Evolutionary conservation across 35 echinoderm and acorn worm species (phyloP), one percentile per base, ranked within the genome.

Genomic region (Diadema setosum): DNA sequence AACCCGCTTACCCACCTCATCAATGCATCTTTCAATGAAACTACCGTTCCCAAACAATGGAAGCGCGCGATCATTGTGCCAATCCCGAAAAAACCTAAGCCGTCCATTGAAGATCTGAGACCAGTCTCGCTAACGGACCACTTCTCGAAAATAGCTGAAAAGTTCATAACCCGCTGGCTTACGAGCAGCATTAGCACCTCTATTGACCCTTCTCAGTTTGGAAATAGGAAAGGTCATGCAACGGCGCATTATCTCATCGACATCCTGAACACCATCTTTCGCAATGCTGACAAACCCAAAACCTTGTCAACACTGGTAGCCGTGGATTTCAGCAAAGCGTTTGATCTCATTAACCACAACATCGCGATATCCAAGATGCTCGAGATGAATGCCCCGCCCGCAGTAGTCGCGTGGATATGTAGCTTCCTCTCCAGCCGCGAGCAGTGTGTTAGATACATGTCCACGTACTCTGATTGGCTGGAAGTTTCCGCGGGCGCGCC

Each of bases 241-340:
- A 93, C 84, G 1, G 42, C 1, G 6, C 91, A 87, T 30, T 87
- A 87, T 52, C 35, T 87, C 3, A 42, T 93, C 17, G 80, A 57
- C 81, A 55, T 93, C 8, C 42, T 93, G 16, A 48, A 91, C 45
- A 86, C 44, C 27, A 29, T 85, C 6, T 29, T 39, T 42, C 45
- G 49, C 25, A 85, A 91, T 59, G 65, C 70, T 45, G 90, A 91
- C 31, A 49, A 84, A 14, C 63, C 81, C 31, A 85, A 65, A n/a
- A 80, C 70, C 18, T 12, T 76, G 24, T 7, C 70, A 40, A 56
- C 69, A 16, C 31, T 92, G 11, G 75, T 92, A 9, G 75, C 60
- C 18, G 87, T 75, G 15, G 90, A 92, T 39, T 92, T 87, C 45
- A 81, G 63, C 30, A 87, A 92, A 39, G 90, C 90, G 1, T 92